Base-by-base conservation (phyloP, 2,113 vertebrate genomes). In the Scophthalmus maximus region DNA sequence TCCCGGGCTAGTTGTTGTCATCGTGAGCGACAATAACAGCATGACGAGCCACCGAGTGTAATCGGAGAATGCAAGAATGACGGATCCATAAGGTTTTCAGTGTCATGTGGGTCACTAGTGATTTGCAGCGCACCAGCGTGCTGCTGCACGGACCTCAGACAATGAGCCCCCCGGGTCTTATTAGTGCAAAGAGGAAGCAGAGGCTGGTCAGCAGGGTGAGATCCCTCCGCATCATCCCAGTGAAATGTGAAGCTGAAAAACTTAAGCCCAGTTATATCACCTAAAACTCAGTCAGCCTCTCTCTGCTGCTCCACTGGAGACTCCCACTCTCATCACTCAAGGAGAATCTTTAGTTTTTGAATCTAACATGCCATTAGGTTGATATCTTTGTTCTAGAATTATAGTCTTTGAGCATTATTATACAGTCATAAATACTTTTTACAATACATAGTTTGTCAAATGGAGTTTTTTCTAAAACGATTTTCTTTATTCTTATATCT, bases 141-240 rank as follows among this genome's bases (percentile, higher is more conserved):
- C 75, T 80, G 55, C 58, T 72, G 50, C 14, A 5, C 70, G 64
- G 47, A 82, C 67, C 68, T 77, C 69, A 68, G 56, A 69, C 79
- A 83, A 85, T 75, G 79, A 89, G 76, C 72, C 91, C 79, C 85
- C 17, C 1, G 87, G 82, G 90, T 59, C 79, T 79, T 83, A 82
- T 89, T 88, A 88, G 76, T 46, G 80, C 71, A 84, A 84, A 87
- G 76, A 88, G 82, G 76, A 87, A 78, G 78, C 63, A 26, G 63
- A 70, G 56, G 57, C 29, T 72, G 79, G 62, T 77, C 59, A 82
- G 46, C 8, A 0, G 65, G 57, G 32, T 25, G 49, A 77, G 61
- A 72, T 69, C 59, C 46, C 47, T 18, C 46, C 1, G 6, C 49
- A 55, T 68, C 75, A 78, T 67, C 38, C 34, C 47, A 66, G 51